Evolutionary conservation across 2,797 vertebrate genomes (phyloP).

Genomic region (Knipowitschia caucasica): DNA sequence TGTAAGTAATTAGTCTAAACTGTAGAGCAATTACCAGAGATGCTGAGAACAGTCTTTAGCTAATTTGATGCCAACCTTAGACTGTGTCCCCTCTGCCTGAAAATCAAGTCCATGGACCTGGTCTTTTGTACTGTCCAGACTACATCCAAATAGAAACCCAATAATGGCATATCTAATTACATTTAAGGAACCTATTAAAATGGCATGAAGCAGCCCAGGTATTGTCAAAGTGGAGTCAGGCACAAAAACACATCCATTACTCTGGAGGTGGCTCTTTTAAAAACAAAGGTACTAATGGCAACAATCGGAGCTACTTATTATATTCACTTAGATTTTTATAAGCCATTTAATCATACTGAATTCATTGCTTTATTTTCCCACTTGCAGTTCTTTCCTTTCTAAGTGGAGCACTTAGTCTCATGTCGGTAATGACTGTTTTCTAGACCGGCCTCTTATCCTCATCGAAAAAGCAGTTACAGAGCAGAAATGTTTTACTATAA

Average conservation of each 20-base stretch:
- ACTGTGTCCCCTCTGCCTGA: not conserved
- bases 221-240: not conserved
- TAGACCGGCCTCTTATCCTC: conserved; percentile 41
- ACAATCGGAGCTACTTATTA: not conserved
- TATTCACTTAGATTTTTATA: conserved; percentile 24
- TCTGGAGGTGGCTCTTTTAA: not conserved
- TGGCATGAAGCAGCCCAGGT: not conserved
- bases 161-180: conserved; percentile 21
- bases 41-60: no score
- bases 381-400: no score
- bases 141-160: conserved; percentile 35
- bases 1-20: not conserved
- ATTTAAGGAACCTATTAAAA: not conserved
- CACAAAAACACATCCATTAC: not conserved
- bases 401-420: conserved; percentile 62
- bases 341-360: conserved; percentile 59
- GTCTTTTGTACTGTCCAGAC: conserved; percentile 46
- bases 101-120: conserved; percentile 23
- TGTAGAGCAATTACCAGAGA: not conserved
- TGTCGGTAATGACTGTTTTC: conserved; percentile 53
- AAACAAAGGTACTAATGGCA: conserved; percentile 24
- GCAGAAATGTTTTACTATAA: conserved; percentile 45
- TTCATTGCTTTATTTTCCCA: conserved; percentile 22
- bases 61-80: not conserved
- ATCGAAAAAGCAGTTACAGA: conserved; percentile 57